These are phyloP conservation scores for Trissoscelio sp. DNA, from an alignment of 2,888 invertebrate genomes.

Conservation along the genomic window DNA sequence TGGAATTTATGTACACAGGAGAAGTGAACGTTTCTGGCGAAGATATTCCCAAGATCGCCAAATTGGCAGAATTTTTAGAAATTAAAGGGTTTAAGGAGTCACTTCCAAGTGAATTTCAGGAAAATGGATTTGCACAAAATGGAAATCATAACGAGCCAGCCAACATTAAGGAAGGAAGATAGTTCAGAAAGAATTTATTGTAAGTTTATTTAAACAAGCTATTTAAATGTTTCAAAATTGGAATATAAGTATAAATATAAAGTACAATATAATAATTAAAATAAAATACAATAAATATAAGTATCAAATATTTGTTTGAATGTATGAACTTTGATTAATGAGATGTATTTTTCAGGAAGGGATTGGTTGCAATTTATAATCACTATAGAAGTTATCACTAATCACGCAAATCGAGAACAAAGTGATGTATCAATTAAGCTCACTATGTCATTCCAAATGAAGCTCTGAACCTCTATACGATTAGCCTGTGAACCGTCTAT, in stretches of 20 bases:
- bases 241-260: too few relatives aligned
- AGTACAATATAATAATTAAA: too few relatives aligned
- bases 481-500: constrained; percentile 1
- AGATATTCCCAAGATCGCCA: constrained; percentile 38
- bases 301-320: too few relatives aligned
- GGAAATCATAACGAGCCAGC: too few relatives aligned
- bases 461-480: neutral
- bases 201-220: too few relatives aligned
- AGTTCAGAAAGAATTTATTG: too few relatives aligned
- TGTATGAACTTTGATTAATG: too few relatives aligned
- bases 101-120: constrained; percentile 16
- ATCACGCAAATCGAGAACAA: constrained; percentile 22
- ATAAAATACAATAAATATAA: too few relatives aligned
- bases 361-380: constrained; percentile 42
- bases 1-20: constrained; percentile 60
- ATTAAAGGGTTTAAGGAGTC: constrained; percentile 42
- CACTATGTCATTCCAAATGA: constrained; percentile 5
- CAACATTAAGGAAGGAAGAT: too few relatives aligned
- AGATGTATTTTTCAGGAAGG: constrained; percentile 26
- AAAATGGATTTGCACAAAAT: constrained; percentile 7
- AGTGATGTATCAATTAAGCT: constrained; percentile 33
- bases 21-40: constrained; percentile 23
- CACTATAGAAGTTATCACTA: constrained; percentile 4
- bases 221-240: too few relatives aligned
- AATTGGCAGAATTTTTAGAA: constrained; percentile 46